Base-by-base conservation (phyloP, 2,113 vertebrate species). In the Craseonycteris thonglongyai region DNA sequence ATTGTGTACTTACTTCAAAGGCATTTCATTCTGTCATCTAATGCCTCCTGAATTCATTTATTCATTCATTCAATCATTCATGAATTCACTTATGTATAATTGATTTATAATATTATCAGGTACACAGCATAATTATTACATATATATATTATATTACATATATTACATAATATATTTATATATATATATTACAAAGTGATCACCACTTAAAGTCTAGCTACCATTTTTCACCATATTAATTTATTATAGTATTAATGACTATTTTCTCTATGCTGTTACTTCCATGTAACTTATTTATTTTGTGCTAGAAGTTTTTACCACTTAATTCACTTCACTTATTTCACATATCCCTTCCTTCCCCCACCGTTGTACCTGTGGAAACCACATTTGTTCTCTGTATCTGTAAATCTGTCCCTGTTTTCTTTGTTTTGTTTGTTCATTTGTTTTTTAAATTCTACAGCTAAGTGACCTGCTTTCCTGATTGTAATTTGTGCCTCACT, bases 1-100 rank as follows among this genome's bases (percentile, higher is more conserved):
- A 92, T 68, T 15, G n/a, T 89, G 78, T 94, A 82, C 22, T 84
- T 95, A 94, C 96, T 94, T 92, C 54, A 88, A 95, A 93, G 40
- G 1, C 61, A 90, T 97, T 66, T 96, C 79, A 83, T 88, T 97
- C 92, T 96, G 88, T 95, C 91, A 95, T 95, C 95, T 74, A 93
- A 35, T 40, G 45, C 63, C 47, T 92, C 59, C 49, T 89, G 75
- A 33, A 58, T 79, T 79, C 76, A 79, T 79, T 78, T n/a, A 38
- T 49, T 75, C 47, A 38, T 49, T 75, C 47, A 58, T 79, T 79
- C 76, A 79, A 58, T 78, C 49, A 38, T 49, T 75, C 47, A 51
- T n/a, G 11, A 33, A 54, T 54, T 35, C n/a, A 78, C 51, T n/a
- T 26, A 51, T 40, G 35, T 40, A 58, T 79, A 58, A 40, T 9